Base-by-base conservation (phyloP, 2,888 invertebrate species). In the Coecobrya sp. region DNA sequence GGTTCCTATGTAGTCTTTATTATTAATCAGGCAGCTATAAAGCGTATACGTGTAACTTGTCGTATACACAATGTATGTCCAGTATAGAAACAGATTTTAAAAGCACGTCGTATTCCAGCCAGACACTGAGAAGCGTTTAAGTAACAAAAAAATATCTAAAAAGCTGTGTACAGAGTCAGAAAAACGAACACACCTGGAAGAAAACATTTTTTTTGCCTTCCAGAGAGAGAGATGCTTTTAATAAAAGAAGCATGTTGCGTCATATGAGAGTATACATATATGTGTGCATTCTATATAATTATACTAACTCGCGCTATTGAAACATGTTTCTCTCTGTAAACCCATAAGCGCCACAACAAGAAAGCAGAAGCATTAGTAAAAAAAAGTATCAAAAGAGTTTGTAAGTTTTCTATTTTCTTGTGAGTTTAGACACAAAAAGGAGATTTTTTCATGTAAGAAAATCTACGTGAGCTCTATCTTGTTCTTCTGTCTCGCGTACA, bases 141-240 rank as follows among this genome's bases (percentile, higher is more conserved):
- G 65, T 70, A 70, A 30, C 22, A 70, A 30, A 70, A 70, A 30
- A 22, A 65, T 65, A 27, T 65, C 65, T 65, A 42, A 73, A 73
- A 45, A 42, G 7, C 45, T n/a, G 27, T n/a, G 76, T 49, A 22
- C 45, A 68, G 70, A 70, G 42, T 36, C 68, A 25, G 25, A 45
- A 27, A 79, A 52, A 79, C 52, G 86, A 86, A 86, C 91, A 91
- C 91, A 91, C 91, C 91, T 91, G 91, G 91, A 91, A 86, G 86
- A 87, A 91, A 65, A 79, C 62, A 55, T 82, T 86, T 76, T 52
- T 89, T 27, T 36, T 16, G 42, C 19, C 42, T 73, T 73, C n/a
- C n/a, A 65, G 5, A 55, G 22, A 81, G 49, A 85, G 85, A 85
- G 79, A 86, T 81, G 86, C 90, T 91, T 91, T 91, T 86, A 91